Evolutionary conservation across 2,888 invertebrate genomes (phyloP).

Genomic region (Pheosia gnoma): DNA sequence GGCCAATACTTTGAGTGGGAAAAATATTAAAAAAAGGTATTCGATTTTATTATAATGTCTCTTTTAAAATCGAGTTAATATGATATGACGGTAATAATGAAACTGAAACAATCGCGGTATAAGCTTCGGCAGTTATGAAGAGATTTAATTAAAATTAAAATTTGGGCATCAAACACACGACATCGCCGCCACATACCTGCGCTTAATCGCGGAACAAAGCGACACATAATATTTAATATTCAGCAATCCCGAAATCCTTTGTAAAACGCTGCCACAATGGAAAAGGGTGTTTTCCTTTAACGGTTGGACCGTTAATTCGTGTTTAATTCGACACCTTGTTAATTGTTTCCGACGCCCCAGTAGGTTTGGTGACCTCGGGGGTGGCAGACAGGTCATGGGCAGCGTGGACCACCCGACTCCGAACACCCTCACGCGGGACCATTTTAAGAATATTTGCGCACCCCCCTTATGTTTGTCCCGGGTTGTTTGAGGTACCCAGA

Average conservation of each 20-base stretch:
- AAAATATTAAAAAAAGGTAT: too few relatives aligned
- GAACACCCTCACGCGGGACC: constrained; percentile 66
- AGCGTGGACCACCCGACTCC: constrained; percentile 62
- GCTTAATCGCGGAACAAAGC: constrained; percentile 75
- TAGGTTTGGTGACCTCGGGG: constrained; percentile 79
- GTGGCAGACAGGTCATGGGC: constrained; percentile 64
- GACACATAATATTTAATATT: constrained; percentile 80
- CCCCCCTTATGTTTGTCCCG: constrained; percentile 76
- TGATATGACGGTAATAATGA: too few relatives aligned
- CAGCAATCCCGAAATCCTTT: constrained; percentile 81
- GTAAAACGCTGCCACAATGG: constrained; percentile 77
- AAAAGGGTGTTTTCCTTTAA: constrained; percentile 82
- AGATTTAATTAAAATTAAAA: constrained; percentile 58
- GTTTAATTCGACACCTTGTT: constrained; percentile 85
- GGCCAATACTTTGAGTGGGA: too few relatives aligned
- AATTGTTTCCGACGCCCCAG: constrained; percentile 81
- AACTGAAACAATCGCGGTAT: not conserved
- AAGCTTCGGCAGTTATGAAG: constrained; percentile 23
- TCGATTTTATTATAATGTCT: too few relatives aligned
- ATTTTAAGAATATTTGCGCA: constrained; percentile 83
- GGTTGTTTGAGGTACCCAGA: constrained; percentile 83
- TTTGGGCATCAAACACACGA: constrained; percentile 53
- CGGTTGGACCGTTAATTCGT: constrained; percentile 81
- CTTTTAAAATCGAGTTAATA: too few relatives aligned
- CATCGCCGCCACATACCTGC: constrained; percentile 54